Base-by-base conservation (phyloP, 2,797 vertebrate genomes). In the Pseudochaenichthys georgianus region DNA sequence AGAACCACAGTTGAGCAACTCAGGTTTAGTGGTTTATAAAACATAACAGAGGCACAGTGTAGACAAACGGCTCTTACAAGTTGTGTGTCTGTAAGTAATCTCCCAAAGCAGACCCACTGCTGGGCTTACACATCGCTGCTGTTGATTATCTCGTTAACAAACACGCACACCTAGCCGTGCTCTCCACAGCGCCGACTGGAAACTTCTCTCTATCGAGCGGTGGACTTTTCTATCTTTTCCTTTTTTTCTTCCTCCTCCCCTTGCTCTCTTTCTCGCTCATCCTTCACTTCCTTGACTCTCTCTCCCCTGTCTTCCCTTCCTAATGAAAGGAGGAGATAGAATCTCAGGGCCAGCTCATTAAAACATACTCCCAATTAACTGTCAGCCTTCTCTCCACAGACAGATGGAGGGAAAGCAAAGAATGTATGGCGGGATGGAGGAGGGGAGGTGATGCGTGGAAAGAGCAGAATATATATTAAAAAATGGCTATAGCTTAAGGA, bases 71-170 rank as follows among this genome's bases (percentile, higher is more conserved):
- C 34, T 59, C 47, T 51, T 80, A 21, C 61, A 74, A 46, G 69
- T 81, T 69, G 66, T 83, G 54, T 51, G 8, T 80, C 21, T 76
- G 50, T 75, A 54, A 63, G 70, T 81, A 78, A 89, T 84, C 82
- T 83, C 73, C 75, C 54, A 28, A 41, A 77, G 66, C 82, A 87
- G 79, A 82, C 69, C 60, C 72, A 70, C 87, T 61, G 75, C 81
- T 64, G 81, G 47, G 70, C 67, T 52, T 28, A 63, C 61, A 73
- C 77, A 86, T 81, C 64, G 78, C 74, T 65, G 34, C 74, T 83
- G 87, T 91, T 88, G 89, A 90, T 92, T 83, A 87, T 69, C 84
- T 87, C 84, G 87, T 88, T 87, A 89, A 81, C 84, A 82, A 81
- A 81, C 75, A 51, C 13, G 28, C 58, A 28, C 70, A 64, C 55